Percentiles rank a stretch among this genome's conserved stretches.
phyloP scores from a whole-genome alignment of 2,797 vertebrate genomes.

The Anguilla anguilla region DNA sequence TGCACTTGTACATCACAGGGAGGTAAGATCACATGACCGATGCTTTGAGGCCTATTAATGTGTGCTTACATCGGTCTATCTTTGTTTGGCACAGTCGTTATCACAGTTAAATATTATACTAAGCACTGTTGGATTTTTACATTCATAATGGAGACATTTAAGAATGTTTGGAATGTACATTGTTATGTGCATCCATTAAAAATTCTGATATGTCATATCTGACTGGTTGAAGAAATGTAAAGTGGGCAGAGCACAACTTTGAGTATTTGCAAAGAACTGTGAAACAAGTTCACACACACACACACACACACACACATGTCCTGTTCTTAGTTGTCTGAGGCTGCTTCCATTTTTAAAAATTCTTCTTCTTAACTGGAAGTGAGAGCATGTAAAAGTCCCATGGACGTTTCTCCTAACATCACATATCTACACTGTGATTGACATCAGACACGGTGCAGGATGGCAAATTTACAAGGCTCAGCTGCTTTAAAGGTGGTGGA shows the following conservation, averaged over 20 bases:
- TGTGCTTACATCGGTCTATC: background rate
- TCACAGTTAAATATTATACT: background rate
- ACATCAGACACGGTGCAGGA: background rate
- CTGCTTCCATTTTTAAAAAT: background rate
- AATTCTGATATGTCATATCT: background rate
- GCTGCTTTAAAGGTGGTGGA: background rate
- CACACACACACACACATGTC: background rate
- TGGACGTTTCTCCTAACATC: background rate
- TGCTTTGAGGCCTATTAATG: background rate
- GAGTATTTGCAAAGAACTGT: background rate
- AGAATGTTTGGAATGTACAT: background rate
- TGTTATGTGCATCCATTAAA: background rate
- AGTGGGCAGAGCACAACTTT: background rate
- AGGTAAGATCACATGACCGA: background rate
- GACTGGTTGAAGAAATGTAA: background rate
- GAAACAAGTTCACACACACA: background rate
- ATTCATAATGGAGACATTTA: background rate
- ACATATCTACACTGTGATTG: background rate
- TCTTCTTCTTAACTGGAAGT: background rate
- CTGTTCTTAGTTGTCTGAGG: background rate
- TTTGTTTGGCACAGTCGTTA: constrained; percentile 11
- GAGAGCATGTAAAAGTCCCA: background rate
- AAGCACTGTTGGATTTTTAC: background rate
- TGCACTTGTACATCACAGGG: background rate
- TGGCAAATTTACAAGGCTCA: background rate